phyloP scores from a whole-genome alignment of 2,888 invertebrate genomes.

The Thymelicus lineola region DNA sequence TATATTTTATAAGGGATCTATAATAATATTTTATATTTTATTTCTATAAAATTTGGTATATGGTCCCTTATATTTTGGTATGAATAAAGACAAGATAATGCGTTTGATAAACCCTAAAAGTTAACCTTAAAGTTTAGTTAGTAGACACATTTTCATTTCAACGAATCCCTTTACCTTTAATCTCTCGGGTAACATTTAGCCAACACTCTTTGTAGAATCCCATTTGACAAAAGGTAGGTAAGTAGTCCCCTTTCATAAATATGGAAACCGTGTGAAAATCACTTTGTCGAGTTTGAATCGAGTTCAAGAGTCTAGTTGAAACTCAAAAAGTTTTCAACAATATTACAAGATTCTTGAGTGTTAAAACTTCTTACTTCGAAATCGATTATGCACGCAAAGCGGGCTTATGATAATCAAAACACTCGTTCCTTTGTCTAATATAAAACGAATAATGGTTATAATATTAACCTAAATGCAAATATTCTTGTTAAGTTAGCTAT shows the following conservation, averaged over 20 bases:
- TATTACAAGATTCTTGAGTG: slow-evolving; percentile 5
- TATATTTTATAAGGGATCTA: too few species aligned
- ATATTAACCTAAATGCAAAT: not conserved
- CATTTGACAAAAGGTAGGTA: slow-evolving; percentile 8
- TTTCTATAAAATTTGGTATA: too few species aligned
- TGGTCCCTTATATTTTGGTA: too few species aligned
- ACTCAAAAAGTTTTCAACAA: not conserved
- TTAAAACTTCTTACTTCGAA: slow-evolving; percentile 11
- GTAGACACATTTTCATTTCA: not conserved
- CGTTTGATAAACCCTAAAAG: not conserved
- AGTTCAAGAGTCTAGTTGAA: not conserved
- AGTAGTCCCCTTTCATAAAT: slow-evolving; percentile 4
- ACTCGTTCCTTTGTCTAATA: not conserved
- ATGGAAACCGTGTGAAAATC: slow-evolving; percentile 13
- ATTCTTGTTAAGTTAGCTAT: too few species aligned
- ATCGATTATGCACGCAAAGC: slow-evolving; percentile 22
- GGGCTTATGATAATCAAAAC: slow-evolving; percentile 10
- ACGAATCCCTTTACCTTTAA: not conserved
- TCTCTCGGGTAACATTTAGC: slow-evolving; percentile 10
- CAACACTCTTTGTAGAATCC: not conserved
- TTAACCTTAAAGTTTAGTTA: not conserved
- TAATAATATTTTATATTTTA: too few species aligned
- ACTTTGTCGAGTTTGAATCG: slow-evolving; percentile 13
- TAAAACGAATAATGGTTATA: not conserved
- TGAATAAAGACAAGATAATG: too few species aligned